Percentiles rank a stretch among this genome's conserved stretches.
These are phyloP conservation scores for Pristionchus pacificus DNA, from an alignment of 1,140 invertebrate species.

Conservation along the genomic window DNA sequence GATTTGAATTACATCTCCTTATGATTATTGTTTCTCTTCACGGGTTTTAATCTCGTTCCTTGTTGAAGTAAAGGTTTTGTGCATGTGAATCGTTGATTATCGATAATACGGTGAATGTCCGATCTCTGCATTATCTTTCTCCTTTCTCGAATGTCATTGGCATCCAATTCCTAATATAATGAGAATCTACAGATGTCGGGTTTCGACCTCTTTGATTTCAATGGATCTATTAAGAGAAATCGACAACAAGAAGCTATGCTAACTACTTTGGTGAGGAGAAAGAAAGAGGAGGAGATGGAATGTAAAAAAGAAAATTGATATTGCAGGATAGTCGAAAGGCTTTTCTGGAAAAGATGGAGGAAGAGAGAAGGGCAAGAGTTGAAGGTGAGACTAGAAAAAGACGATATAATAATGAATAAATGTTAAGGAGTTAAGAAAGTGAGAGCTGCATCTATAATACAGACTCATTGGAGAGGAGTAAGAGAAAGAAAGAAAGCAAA, in stretches of 20 bases:
- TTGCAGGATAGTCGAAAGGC: not conserved
- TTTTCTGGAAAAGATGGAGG: not conserved
- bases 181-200: too few relatives aligned
- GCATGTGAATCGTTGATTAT: too few relatives aligned
- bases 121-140: too few relatives aligned
- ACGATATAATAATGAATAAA: not conserved
- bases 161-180: too few relatives aligned
- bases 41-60: too few relatives aligned
- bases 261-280: not conserved
- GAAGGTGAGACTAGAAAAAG: not conserved
- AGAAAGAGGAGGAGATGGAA: too few relatives aligned
- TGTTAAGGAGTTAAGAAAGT: not conserved
- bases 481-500: not conserved
- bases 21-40: too few relatives aligned
- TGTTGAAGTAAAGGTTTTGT: too few relatives aligned
- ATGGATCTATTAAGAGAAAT: not conserved
- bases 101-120: too few relatives aligned
- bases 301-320: too few relatives aligned
- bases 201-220: not conserved
- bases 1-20: too few relatives aligned
- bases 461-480: not conserved
- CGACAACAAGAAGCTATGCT: not conserved
- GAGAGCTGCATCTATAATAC: not conserved
- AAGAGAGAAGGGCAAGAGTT: not conserved
- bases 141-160: too few relatives aligned